Conservation (phyloP, 2,797 vertebrate genomes). For the Danio albolineatus region DNA sequence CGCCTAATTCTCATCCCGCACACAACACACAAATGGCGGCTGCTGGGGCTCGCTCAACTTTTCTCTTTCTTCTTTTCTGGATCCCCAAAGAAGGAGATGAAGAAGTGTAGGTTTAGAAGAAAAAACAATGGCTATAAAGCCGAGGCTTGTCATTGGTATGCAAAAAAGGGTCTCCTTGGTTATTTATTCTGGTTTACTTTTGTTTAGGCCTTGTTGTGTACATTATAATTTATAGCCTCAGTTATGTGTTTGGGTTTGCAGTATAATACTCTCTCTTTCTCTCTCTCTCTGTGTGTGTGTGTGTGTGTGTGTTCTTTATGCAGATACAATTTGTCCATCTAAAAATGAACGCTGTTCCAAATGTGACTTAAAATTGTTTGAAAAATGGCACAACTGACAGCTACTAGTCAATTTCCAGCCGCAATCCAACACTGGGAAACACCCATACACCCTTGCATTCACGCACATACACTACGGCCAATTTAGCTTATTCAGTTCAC, state of each 20-base stretch:
- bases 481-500: no score
- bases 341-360: background rate
- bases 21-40: slow-evolving; percentile 45
- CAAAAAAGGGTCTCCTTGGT: slow-evolving; percentile 47
- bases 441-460: no score
- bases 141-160: slow-evolving; percentile 52
- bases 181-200: slow-evolving; percentile 62
- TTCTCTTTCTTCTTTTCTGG: slow-evolving; percentile 16
- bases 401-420: no score
- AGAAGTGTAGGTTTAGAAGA: slow-evolving; percentile 34
- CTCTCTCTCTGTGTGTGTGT: no score
- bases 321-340: no score
- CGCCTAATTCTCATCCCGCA: slow-evolving; percentile 82
- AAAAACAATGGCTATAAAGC: slow-evolving; percentile 51
- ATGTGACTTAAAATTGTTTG: no score
- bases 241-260: background rate
- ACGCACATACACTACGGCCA: no score
- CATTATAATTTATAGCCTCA: slow-evolving; percentile 41
- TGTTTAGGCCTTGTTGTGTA: slow-evolving; percentile 26
- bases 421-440: no score
- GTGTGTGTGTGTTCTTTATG: no score
- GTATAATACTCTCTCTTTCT: background rate
- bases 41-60: slow-evolving; percentile 37
- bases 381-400: no score
- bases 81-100: slow-evolving; percentile 28